Evolutionary conservation across 2,797 vertebrate species (phyloP).

Genomic region (Mallotus villosus): DNA sequence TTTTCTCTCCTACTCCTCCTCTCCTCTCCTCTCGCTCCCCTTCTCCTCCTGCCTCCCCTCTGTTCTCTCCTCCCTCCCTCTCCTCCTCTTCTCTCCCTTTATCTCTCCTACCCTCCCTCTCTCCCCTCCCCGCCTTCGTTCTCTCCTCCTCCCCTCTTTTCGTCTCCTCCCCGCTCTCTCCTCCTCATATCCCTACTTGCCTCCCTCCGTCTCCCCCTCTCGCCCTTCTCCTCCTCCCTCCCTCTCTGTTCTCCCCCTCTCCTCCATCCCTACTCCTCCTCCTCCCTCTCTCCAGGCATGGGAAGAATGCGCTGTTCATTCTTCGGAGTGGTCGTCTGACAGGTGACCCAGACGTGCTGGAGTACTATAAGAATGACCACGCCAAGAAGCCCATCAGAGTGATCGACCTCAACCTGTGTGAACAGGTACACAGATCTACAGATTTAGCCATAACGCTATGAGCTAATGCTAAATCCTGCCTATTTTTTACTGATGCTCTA

Average conservation of each 20-base stretch:
- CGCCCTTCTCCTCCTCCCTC: constrained; percentile 37
- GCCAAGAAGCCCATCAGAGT: constrained; percentile 98
- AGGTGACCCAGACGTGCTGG: constrained; percentile 95
- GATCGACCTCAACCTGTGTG: constrained; percentile 97
- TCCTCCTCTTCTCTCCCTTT: background rate
- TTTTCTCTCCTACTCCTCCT: constrained; percentile 18
- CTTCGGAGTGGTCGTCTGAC: constrained; percentile 96
- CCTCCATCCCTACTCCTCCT: constrained; percentile 22
- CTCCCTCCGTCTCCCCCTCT: background rate
- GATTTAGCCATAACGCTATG: too few relatives aligned
- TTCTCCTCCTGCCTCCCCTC: too few relatives aligned
- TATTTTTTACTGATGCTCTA: too few relatives aligned
- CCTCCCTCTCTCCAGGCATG: constrained; percentile 83
- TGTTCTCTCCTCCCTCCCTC: background rate
- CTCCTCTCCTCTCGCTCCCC: too few relatives aligned
- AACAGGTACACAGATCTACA: background rate
- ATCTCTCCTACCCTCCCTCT: too few relatives aligned
- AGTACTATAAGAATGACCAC: constrained; percentile 99
- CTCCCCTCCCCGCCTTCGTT: too few relatives aligned
- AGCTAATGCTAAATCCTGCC: too few relatives aligned
- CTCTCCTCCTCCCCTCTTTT: constrained; percentile 5
- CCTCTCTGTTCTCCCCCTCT: constrained; percentile 37
- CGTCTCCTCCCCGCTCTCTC: constrained; percentile 36
- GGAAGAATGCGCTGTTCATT: constrained; percentile 99
- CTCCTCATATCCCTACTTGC: constrained; percentile 1